phyloP scores from a whole-genome alignment of 2,113 vertebrate species.

The Manacus vitellinus region DNA sequence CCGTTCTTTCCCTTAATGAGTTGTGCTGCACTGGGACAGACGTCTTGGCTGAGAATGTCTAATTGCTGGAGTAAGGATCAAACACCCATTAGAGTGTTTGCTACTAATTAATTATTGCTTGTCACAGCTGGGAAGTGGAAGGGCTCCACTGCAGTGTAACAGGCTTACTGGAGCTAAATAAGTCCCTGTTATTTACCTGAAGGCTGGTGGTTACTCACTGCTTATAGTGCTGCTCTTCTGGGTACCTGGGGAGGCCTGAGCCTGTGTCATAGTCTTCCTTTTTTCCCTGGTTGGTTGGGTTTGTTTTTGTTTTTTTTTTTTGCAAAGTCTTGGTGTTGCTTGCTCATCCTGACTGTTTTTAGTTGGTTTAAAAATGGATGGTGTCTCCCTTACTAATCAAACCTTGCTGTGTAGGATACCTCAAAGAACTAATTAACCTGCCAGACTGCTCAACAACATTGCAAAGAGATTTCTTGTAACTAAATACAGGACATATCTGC shows the following conservation, averaged over 20 bases:
- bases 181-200: background rate
- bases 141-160: background rate
- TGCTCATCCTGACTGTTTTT: background rate
- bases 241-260: background rate
- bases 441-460: background rate
- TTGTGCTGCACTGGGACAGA: background rate
- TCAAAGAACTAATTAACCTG: background rate
- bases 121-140: background rate
- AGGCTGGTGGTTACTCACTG: background rate
- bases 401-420: background rate
- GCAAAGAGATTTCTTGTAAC: background rate
- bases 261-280: too few species aligned
- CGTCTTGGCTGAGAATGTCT: background rate
- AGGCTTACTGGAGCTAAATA: background rate
- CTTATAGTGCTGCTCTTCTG: background rate
- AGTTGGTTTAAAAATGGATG: background rate
- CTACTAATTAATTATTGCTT: conserved; percentile 29
- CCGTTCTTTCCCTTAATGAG: conserved; percentile 25
- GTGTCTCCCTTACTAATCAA: background rate
- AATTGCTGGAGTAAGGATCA: conserved; percentile 10
- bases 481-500: background rate
- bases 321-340: background rate
- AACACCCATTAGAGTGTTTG: background rate
- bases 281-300: background rate
- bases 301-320: background rate